phyloP scores from a whole-genome alignment of 2,888 invertebrate species.

The Amiota communis region DNA sequence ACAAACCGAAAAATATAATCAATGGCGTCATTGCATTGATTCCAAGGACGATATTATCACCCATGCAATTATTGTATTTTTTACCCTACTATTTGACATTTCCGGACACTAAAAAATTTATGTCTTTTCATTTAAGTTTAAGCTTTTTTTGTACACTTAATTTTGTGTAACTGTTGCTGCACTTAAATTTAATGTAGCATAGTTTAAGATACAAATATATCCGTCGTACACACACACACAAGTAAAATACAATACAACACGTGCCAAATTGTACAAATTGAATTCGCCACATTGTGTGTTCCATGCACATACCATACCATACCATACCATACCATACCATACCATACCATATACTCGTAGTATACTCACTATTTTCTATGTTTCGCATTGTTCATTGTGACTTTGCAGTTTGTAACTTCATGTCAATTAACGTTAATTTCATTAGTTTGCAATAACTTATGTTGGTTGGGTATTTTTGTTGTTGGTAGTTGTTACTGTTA shows the following conservation, averaged over 20 bases:
- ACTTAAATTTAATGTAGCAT: conserved; percentile 18
- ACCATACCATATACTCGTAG: not conserved
- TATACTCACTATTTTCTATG: not conserved
- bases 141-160: not conserved
- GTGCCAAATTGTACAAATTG: not conserved
- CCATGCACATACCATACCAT: not conserved
- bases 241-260: conserved; percentile 18
- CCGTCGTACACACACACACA: no score
- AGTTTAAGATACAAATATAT: conserved; percentile 18
- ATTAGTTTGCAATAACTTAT: conserved; percentile 64
- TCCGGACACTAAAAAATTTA: no score
- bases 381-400: conserved; percentile 18
- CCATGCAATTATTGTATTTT: no score
- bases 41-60: not conserved
- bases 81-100: no score
- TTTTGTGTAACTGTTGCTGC: not conserved
- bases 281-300: conserved; percentile 14
- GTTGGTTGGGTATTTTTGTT: conserved; percentile 1
- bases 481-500: not conserved
- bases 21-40: not conserved
- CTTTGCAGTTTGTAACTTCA: conserved; percentile 38
- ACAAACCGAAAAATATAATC: not conserved
- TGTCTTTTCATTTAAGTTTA: not conserved
- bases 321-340: no score
- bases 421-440: conserved; percentile 65